phyloP scores from a whole-genome alignment of 2,888 invertebrate genomes.

The Drosophila neonasuta region DNA sequence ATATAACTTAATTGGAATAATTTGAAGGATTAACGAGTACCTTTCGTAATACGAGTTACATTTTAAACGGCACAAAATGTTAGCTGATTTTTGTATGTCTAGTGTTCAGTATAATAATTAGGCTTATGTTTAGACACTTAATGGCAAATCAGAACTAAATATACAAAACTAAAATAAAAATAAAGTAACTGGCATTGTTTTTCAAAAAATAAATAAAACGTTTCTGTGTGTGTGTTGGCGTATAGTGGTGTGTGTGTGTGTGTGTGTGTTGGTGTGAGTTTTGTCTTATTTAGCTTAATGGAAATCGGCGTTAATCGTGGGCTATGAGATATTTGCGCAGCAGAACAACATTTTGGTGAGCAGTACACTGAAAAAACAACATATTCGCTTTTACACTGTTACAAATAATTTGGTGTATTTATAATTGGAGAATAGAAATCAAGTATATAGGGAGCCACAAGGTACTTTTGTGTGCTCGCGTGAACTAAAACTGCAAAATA shows the following conservation, averaged over 20 bases:
- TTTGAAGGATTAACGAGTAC: slow-evolving; percentile 47
- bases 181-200: neutral
- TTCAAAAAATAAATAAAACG: slow-evolving; percentile 6
- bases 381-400: slow-evolving; percentile 78
- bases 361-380: slow-evolving; percentile 77
- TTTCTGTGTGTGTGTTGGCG: slow-evolving; percentile 29
- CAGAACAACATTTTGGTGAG: slow-evolving; percentile 71
- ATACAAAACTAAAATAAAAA: slow-evolving; percentile 7
- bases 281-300: slow-evolving; percentile 65
- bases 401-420: slow-evolving; percentile 65
- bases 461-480: slow-evolving; percentile 8
- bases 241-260: slow-evolving; percentile 27
- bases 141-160: slow-evolving; percentile 46
- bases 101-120: slow-evolving; percentile 35
- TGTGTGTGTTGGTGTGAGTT: slow-evolving; percentile 29
- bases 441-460: slow-evolving; percentile 24
- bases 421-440: slow-evolving; percentile 28
- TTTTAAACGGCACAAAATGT: slow-evolving; percentile 50
- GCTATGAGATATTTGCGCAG: slow-evolving; percentile 69
- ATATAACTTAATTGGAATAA: slow-evolving; percentile 19
- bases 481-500: slow-evolving; percentile 35
- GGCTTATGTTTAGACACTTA: slow-evolving; percentile 56
- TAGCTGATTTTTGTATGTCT: slow-evolving; percentile 40
- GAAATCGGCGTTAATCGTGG: slow-evolving; percentile 74
- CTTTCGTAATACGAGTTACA: slow-evolving; percentile 40